Conservation (phyloP, 2,113 vertebrate species). For the Scophthalmus maximus region DNA sequence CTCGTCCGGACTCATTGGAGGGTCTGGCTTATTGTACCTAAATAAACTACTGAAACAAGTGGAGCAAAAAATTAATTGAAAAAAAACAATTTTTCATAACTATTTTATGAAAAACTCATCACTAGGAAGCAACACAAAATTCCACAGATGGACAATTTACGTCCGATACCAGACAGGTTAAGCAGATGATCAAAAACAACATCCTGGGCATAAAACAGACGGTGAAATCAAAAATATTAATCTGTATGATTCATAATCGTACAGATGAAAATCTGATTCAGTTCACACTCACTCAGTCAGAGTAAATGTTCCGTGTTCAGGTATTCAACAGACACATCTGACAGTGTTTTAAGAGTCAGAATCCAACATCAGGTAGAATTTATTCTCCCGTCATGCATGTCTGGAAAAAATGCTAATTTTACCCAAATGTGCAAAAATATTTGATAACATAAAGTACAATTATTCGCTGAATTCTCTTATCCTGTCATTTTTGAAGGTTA, state of each 20-base stretch:
- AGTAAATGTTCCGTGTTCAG: not conserved
- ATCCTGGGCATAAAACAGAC: too few species aligned
- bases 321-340: not conserved
- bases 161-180: constrained; percentile 1
- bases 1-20: not conserved
- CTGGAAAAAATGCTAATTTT: constrained; percentile 29
- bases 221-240: constrained; percentile 19
- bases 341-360: constrained; percentile 25
- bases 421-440: constrained; percentile 25
- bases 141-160: not conserved
- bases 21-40: not conserved
- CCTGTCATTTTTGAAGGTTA: constrained; percentile 6
- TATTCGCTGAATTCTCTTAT: constrained; percentile 24
- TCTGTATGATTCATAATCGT: constrained; percentile 33
- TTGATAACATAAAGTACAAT: constrained; percentile 35
- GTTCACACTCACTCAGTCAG: constrained; percentile 5
- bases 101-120: not conserved
- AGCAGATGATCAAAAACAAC: constrained; percentile 27
- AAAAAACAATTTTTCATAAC: not conserved
- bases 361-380: constrained; percentile 21
- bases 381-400: constrained; percentile 18
- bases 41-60: constrained; percentile 5
- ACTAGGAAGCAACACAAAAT: not conserved
- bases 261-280: constrained; percentile 9
- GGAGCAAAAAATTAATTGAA: not conserved